Percentiles rank a stretch among this genome's conserved stretches.
Conservation (phyloP, 2,113 vertebrate genomes). For the Trogon melanurus region DNA sequence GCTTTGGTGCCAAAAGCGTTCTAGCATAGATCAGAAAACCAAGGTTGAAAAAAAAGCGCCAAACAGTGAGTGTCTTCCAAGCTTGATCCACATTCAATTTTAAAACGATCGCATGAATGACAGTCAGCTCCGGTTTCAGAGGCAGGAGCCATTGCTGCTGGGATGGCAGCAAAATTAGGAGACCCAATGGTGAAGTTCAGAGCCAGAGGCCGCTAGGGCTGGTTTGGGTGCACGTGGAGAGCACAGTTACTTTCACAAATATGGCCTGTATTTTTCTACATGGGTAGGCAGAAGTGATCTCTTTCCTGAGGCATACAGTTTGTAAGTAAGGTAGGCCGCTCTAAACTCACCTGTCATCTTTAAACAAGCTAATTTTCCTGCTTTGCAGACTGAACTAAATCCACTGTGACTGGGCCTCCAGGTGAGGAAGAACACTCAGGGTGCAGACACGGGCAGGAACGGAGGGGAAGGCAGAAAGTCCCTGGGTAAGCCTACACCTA, state of each 20-base stretch:
- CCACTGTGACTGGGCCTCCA: background rate
- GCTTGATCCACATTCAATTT: background rate
- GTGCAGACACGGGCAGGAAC: background rate
- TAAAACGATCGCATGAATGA: background rate
- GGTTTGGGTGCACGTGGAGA: background rate
- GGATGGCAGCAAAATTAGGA: background rate
- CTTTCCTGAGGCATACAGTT: background rate
- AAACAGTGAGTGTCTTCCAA: background rate
- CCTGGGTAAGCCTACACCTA: background rate
- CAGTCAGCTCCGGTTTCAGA: background rate
- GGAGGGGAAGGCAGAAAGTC: background rate
- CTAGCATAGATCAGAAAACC: background rate
- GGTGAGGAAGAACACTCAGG: background rate
- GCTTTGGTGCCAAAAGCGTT: background rate
- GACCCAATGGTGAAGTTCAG: background rate
- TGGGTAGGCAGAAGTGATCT: background rate
- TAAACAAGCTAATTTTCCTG: constrained; percentile 25
- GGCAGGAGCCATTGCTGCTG: background rate
- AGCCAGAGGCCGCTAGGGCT: background rate
- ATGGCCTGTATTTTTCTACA: constrained; percentile 11
- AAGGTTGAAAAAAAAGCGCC: background rate
- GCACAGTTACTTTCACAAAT: background rate
- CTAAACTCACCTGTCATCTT: constrained; percentile 49
- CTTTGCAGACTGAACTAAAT: constrained; percentile 23
- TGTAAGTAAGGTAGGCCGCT: background rate